phyloP scores from a whole-genome alignment of 2,888 invertebrate species.

The Heliconius charithonia region DNA sequence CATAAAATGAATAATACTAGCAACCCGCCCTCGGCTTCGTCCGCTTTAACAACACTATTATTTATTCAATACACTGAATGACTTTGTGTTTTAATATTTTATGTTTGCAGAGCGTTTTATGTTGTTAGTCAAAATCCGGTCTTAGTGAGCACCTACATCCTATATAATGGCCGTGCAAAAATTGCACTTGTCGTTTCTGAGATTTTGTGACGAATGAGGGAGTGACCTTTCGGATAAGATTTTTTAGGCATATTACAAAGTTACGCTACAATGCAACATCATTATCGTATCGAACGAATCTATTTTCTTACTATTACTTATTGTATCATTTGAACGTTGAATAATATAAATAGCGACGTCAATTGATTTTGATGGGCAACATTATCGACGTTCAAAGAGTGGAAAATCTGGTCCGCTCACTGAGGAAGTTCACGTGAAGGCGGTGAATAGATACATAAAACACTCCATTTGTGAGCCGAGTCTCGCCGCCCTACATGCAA shows the following conservation, averaged over 20 bases:
- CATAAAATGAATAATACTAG: conserved; percentile 54
- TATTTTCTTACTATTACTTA: conserved; percentile 17
- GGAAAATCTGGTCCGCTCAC: conserved; percentile 55
- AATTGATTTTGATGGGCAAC: conserved; percentile 49
- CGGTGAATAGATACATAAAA: conserved; percentile 68
- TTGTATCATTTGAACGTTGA: conserved; percentile 33
- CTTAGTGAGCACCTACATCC: too few relatives aligned
- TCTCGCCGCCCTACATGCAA: conserved; percentile 73
- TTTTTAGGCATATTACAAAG: conserved; percentile 41
- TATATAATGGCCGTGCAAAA: too few relatives aligned
- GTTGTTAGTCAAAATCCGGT: too few relatives aligned
- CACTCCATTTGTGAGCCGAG: conserved; percentile 62
- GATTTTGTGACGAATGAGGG: too few relatives aligned
- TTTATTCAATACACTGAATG: too few relatives aligned
- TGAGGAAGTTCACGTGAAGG: conserved; percentile 61
- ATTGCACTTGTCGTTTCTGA: too few relatives aligned
- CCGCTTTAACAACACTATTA: too few relatives aligned
- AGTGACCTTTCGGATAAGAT: background rate
- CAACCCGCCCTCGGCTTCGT: too few relatives aligned
- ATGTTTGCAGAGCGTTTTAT: too few relatives aligned
- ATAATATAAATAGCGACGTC: conserved; percentile 48
- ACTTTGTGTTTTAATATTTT: too few relatives aligned
- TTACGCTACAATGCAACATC: conserved; percentile 9
- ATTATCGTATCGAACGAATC: background rate
- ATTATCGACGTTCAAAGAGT: conserved; percentile 58